phyloP scores from a whole-genome alignment of 2,113 vertebrate genomes.

The Pterocles burchelli region DNA sequence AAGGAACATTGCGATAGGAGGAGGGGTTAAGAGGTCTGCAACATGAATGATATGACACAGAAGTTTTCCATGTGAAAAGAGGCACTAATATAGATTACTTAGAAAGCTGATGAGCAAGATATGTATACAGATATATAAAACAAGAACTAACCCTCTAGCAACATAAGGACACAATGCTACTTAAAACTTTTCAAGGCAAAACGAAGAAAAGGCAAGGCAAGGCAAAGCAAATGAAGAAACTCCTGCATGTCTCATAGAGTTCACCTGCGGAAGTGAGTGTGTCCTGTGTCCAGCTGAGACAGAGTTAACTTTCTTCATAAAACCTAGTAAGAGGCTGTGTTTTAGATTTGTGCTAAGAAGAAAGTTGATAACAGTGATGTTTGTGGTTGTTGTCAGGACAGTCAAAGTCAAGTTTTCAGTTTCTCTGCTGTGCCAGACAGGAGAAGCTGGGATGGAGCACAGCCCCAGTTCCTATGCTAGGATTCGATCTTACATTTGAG shows the following conservation, averaged over 20 bases:
- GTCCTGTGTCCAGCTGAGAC: no score
- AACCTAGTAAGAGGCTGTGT: no score
- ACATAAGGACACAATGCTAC: background rate
- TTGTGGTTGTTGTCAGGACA: no score
- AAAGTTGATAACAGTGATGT: no score
- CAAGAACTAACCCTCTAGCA: background rate
- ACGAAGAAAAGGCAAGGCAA: no score
- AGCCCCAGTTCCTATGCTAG: no score
- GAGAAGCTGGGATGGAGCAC: no score
- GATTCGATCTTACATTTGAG: no score
- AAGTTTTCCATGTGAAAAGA: background rate
- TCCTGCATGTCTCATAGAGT: background rate
- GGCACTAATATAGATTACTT: background rate
- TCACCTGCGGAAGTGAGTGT: background rate
- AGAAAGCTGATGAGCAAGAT: background rate
- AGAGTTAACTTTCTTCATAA: no score
- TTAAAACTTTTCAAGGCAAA: background rate
- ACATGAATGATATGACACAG: accelerated
- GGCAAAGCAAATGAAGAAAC: background rate
- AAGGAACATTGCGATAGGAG: background rate
- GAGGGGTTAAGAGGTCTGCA: background rate
- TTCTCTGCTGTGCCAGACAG: no score
- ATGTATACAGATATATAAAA: background rate
- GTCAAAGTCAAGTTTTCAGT: no score
- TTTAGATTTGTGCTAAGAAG: no score